Evolutionary conservation across 1,140 invertebrate species (phyloP).

Genomic region (Ips typographus): DNA sequence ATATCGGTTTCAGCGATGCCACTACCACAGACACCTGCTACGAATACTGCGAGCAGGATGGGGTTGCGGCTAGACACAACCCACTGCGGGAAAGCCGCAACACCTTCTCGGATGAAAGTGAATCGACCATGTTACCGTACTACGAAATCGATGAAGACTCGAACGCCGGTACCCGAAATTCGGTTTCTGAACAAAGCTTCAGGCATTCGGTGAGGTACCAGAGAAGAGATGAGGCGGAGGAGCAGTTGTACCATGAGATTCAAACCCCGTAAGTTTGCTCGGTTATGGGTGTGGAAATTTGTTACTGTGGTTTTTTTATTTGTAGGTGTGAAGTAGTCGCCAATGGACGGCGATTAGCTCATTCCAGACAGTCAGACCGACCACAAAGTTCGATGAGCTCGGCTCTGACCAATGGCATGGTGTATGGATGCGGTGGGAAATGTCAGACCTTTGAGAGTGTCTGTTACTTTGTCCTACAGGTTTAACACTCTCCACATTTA

Average conservation of each 20-base stretch:
- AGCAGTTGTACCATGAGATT: constrained; percentile 42
- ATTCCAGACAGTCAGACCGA: constrained; percentile 43
- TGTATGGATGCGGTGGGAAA: constrained; percentile 64
- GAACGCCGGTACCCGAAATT: constrained; percentile 38
- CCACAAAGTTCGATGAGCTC: constrained; percentile 48
- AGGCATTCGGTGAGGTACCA: constrained; percentile 7
- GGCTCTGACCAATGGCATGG: constrained; percentile 49
- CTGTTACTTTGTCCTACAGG: constrained; percentile 66
- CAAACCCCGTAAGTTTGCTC: constrained; percentile 38
- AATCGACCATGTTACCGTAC: constrained; percentile 43
- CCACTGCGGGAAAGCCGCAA: constrained; percentile 35
- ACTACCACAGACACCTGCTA: constrained; percentile 40
- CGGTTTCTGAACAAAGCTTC: constrained; percentile 36
- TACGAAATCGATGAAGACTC: constrained; percentile 46
- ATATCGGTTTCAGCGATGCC: constrained; percentile 42
- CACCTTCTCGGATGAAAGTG: constrained; percentile 45
- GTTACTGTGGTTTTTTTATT: constrained; percentile 2
- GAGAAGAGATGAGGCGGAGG: constrained; percentile 27
- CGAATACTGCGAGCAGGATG: constrained; percentile 39
- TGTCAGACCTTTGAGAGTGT: constrained; percentile 67
- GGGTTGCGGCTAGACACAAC: constrained; percentile 22
- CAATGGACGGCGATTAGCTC: constrained; percentile 24
- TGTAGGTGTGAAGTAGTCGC: constrained; percentile 35
- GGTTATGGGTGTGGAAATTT: neutral
- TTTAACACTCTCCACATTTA: constrained; percentile 39